These are phyloP conservation scores for Homalodisca vitripennis DNA, from an alignment of 1,140 invertebrate genomes.

Conservation along the genomic window DNA sequence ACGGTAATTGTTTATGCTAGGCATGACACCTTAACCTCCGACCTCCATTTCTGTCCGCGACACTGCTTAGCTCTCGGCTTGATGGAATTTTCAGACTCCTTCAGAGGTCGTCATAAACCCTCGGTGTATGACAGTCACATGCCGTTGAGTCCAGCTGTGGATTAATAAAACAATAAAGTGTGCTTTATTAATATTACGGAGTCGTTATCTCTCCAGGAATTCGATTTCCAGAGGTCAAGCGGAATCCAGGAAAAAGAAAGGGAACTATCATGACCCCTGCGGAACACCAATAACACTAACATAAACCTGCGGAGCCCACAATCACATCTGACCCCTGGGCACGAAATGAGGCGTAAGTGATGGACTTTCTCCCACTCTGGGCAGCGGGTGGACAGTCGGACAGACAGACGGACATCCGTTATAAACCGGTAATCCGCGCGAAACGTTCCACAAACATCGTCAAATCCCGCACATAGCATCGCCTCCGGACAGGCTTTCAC, in stretches of 20 bases:
- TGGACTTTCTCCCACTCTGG: background rate
- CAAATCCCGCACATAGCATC: slow-evolving; percentile 17
- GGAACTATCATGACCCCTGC: background rate
- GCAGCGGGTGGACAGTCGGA: background rate
- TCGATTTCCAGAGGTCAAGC: slow-evolving; percentile 11
- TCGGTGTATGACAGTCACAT: too few species aligned
- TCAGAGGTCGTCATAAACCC: too few species aligned
- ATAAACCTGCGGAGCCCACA: slow-evolving; percentile 1
- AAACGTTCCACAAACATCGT: background rate
- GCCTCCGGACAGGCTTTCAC: too few species aligned
- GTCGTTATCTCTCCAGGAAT: background rate
- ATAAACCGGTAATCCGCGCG: slow-evolving; percentile 3
- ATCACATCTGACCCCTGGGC: too few species aligned
- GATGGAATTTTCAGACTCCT: too few species aligned
- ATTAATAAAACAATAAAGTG: too few species aligned
- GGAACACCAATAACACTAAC: slow-evolving; percentile 10
- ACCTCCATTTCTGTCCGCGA: too few species aligned
- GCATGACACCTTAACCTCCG: background rate
- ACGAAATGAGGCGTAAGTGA: slow-evolving; percentile 10
- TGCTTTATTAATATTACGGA: background rate
- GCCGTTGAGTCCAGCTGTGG: too few species aligned
- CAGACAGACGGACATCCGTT: background rate
- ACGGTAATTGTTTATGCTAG: background rate
- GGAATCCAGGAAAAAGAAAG: background rate
- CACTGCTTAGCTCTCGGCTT: too few species aligned